A percentile compares a stretch with the other conserved stretches of the same genome.
Evolutionary conservation across 2,113 vertebrate genomes (phyloP).

Genomic region (Trochalopteron elliotii): DNA sequence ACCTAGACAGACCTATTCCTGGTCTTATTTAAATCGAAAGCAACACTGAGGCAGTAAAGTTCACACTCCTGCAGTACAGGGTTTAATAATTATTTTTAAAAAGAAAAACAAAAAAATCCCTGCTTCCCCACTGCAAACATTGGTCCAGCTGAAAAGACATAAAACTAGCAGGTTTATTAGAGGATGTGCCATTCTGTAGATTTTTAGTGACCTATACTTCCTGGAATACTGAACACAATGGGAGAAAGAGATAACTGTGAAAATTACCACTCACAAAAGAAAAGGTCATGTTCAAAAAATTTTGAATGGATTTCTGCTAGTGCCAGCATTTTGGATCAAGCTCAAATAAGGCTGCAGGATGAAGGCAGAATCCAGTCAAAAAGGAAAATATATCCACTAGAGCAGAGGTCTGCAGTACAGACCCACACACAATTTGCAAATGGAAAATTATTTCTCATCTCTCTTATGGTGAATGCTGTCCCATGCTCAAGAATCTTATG

Average conservation of each 20-base stretch:
- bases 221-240: background rate
- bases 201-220: background rate
- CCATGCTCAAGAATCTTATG: background rate
- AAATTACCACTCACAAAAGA: background rate
- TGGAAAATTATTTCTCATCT: background rate
- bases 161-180: background rate
- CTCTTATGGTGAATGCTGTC: background rate
- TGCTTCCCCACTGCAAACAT: background rate
- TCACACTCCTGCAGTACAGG: background rate
- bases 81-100: background rate
- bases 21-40: background rate
- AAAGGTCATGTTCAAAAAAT: background rate
- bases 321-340: background rate
- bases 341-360: background rate
- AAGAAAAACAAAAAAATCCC: background rate
- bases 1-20: background rate
- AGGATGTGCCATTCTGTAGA: background rate
- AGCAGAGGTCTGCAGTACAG: background rate
- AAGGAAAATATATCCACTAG: background rate
- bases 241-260: background rate
- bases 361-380: background rate
- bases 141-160: background rate
- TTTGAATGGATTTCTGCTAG: background rate
- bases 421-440: background rate
- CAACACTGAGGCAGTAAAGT: background rate